Conservation (phyloP, 2,888 invertebrate species). For the Synanthedon formicaeformis region DNA sequence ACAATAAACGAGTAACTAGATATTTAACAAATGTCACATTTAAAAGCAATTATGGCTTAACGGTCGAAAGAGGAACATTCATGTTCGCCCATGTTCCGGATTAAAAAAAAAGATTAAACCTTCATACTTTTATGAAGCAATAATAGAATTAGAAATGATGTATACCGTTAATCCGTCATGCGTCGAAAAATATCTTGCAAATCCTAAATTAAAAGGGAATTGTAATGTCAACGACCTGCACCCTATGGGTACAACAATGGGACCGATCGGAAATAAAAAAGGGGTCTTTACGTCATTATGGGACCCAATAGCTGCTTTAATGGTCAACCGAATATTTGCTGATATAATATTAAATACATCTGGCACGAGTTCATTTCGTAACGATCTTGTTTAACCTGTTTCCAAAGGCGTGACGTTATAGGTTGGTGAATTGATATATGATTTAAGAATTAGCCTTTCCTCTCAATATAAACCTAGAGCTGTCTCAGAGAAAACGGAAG, state of each 20-base stretch:
- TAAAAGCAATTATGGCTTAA: constrained; percentile 4
- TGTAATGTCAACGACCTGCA: constrained; percentile 66
- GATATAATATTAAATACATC: constrained; percentile 13
- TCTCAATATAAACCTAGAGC: neutral
- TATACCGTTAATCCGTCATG: constrained; percentile 50
- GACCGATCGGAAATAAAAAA: constrained; percentile 44
- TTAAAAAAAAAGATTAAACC: constrained; percentile 12
- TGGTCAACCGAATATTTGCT: constrained; percentile 40
- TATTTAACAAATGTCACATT: neutral
- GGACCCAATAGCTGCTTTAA: constrained; percentile 52
- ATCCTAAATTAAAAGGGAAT: constrained; percentile 50
- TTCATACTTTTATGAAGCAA: constrained; percentile 10
- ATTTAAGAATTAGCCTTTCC: neutral
- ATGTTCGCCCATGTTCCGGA: constrained; percentile 20
- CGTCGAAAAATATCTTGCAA: constrained; percentile 52
- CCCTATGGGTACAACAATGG: constrained; percentile 56
- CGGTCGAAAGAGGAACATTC: constrained; percentile 19
- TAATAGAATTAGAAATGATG: constrained; percentile 44
- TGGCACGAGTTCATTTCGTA: neutral
- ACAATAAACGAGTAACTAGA: neutral
- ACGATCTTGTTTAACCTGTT: constrained; percentile 18
- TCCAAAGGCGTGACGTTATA: constrained; percentile 8
- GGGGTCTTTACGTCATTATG: constrained; percentile 54
- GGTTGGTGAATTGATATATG: neutral
- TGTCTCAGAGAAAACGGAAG: constrained; percentile 10